phyloP scores from a whole-genome alignment of 2,888 invertebrate species.

The Cryptops parisi region DNA sequence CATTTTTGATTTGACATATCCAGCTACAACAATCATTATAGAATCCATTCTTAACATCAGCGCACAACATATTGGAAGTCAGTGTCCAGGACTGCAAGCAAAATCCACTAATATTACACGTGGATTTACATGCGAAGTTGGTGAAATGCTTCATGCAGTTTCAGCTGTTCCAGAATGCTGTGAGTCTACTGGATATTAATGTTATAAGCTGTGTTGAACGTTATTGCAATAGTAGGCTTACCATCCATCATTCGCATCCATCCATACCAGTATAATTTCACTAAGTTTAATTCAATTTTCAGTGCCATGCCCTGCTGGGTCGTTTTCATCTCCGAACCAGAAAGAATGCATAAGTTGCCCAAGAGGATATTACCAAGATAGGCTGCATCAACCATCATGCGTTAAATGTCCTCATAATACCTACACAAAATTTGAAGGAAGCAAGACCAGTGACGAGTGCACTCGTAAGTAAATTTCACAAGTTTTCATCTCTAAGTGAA shows the following conservation, averaged over 20 bases:
- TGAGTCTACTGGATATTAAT: conserved; percentile 38
- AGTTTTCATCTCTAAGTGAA: background rate
- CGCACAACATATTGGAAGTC: conserved; percentile 58
- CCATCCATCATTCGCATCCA: no score
- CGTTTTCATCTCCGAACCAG: conserved; percentile 78
- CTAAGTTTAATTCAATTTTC: conserved; percentile 11
- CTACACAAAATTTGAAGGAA: conserved; percentile 40
- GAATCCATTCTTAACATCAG: conserved; percentile 78
- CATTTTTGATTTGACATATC: conserved; percentile 86
- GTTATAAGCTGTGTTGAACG: background rate
- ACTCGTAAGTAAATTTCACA: conserved; percentile 42
- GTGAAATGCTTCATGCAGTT: conserved; percentile 87
- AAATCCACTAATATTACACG: conserved; percentile 65
- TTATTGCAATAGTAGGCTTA: no score
- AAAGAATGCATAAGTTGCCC: conserved; percentile 82
- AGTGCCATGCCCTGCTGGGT: conserved; percentile 96
- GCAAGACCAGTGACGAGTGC: conserved; percentile 70
- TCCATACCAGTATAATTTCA: background rate
- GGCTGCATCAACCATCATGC: conserved; percentile 78
- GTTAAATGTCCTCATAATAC: conserved; percentile 81
- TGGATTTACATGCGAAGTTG: conserved; percentile 84
- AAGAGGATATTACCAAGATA: conserved; percentile 83
- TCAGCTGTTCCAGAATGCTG: conserved; percentile 82
- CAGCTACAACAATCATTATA: conserved; percentile 77
- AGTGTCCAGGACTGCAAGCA: conserved; percentile 80